phyloP scores from a whole-genome alignment of 2,113 vertebrate genomes.

The Etia nguti region DNA sequence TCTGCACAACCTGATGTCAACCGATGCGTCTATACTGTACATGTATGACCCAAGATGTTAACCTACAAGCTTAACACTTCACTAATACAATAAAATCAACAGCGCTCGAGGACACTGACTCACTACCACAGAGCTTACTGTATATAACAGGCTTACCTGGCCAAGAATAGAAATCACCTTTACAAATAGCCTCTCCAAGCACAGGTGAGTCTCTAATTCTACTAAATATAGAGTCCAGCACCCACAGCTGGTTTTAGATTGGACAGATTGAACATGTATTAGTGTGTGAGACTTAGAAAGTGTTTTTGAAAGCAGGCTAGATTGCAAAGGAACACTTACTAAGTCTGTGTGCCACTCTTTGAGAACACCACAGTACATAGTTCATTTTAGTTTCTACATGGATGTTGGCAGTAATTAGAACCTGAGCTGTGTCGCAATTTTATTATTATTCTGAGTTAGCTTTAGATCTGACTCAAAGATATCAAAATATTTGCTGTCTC shows the following conservation, averaged over 20 bases:
- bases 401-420: not conserved
- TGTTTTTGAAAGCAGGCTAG: not conserved
- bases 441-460: not conserved
- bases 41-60: not conserved
- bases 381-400: not conserved
- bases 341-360: not conserved
- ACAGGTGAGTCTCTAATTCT: constrained; percentile 27
- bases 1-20: not conserved
- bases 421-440: not conserved
- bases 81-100: not conserved
- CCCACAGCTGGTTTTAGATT: not conserved
- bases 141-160: constrained; percentile 36
- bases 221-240: not conserved
- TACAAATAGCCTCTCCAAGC: constrained; percentile 30
- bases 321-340: not conserved
- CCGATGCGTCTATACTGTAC: not conserved
- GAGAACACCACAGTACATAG: not conserved
- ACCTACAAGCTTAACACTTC: constrained; percentile 19
- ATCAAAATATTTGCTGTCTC: not conserved
- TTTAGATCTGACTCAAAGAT: not conserved
- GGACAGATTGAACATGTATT: not conserved
- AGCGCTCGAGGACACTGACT: not conserved
- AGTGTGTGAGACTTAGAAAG: not conserved
- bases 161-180: constrained; percentile 38
- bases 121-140: not conserved